phyloP scores from a whole-genome alignment of 2,113 vertebrate species.

The western clawed frog (Xenopus tropicalis) region UCB_Xtro_10.0 CM004447.2:147217501-147218000 shows the following conservation, averaged over 20 bases:
- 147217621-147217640: conserved; percentile 54
- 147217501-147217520: too few species aligned
- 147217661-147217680: conserved; percentile 28
- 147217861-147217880: conserved; percentile 54
- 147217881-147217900: conserved; percentile 55
- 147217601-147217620: conserved; percentile 49
- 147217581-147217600: conserved; percentile 54
- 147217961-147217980: conserved; percentile 28
- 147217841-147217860: conserved; percentile 56
- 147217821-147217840: conserved; percentile 58
- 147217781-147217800: conserved; percentile 63
- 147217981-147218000: neutral
- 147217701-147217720: conserved; percentile 43
- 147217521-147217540: conserved; percentile 25
- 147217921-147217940: neutral
- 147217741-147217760: conserved; percentile 64
- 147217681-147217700: conserved; percentile 38
- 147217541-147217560: conserved; percentile 46
- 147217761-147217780: conserved; percentile 72
- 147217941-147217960: neutral
- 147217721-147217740: conserved; percentile 63
- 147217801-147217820: conserved; percentile 25
- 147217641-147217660: conserved; percentile 52
- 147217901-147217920: conserved; percentile 42
- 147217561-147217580: conserved; percentile 47